Percentiles rank a stretch among this genome's conserved stretches.
phyloP scores from a whole-genome alignment of 1,140 invertebrate genomes.

The Doryteuthis pealeii region DNA sequence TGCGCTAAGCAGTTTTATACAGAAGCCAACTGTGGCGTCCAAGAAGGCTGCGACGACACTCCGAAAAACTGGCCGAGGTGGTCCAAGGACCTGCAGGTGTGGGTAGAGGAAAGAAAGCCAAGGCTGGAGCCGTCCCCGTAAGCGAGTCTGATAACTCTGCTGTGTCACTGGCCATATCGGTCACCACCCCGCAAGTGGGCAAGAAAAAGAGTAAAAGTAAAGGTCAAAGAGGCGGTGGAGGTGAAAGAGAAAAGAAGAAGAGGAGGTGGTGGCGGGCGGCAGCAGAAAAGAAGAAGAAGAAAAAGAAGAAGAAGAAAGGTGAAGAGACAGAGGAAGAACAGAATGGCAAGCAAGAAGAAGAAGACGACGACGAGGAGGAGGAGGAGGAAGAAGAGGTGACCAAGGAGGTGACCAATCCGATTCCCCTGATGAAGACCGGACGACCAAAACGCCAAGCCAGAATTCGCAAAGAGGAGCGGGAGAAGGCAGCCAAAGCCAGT shows the following conservation, averaged over 20 bases:
- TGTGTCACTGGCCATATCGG: too few relatives aligned
- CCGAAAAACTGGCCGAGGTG: too few relatives aligned
- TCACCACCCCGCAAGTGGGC: too few relatives aligned
- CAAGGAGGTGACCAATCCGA: background rate
- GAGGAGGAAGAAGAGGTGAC: slow-evolving; percentile 18
- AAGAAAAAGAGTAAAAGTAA: slow-evolving; percentile 5
- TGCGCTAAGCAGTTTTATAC: too few relatives aligned
- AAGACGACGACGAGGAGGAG: slow-evolving; percentile 6
- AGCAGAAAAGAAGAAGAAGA: slow-evolving; percentile 10
- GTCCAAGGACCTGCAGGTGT: too few relatives aligned
- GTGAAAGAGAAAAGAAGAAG: too few relatives aligned
- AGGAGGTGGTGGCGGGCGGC: background rate
- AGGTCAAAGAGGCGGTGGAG: too few relatives aligned
- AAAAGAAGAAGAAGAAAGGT: slow-evolving; percentile 19
- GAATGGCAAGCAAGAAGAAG: slow-evolving; percentile 19
- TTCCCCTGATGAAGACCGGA: slow-evolving; percentile 10
- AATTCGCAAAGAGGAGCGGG: slow-evolving; percentile 15
- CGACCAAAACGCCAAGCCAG: slow-evolving; percentile 2
- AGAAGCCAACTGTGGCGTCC: too few relatives aligned
- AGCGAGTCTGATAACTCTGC: too few relatives aligned
- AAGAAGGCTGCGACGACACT: too few relatives aligned
- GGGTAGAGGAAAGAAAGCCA: too few relatives aligned
- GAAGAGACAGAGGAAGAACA: background rate
- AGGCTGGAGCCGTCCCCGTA: too few relatives aligned
- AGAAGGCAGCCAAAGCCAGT: slow-evolving; percentile 18